Base-by-base conservation (phyloP, 2,113 vertebrate genomes). In the Nymphicus hollandicus region DNA sequence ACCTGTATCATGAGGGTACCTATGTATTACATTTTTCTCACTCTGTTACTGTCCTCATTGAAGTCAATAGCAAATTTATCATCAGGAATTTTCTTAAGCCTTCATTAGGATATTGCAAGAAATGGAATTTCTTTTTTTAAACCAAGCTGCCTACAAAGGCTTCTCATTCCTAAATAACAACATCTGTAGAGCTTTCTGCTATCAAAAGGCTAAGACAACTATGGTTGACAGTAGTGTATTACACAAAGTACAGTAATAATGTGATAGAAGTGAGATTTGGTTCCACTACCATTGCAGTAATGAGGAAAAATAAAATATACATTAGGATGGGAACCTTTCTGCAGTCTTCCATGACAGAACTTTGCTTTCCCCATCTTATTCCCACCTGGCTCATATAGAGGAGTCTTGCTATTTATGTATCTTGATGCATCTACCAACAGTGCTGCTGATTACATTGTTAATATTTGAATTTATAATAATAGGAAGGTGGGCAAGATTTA, bases 271-370 rank as follows among this genome's bases (percentile, higher is more conserved):
- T 33, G 50, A 78, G 20, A 66, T 88, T 97, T 95, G 12, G 77
- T 95, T 96, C 60, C n/a, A 73, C 49, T 95, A 25, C 76, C 53
- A 14, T 76, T 93, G 43, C 66, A 92, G 68, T 84, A 86, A 88
- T 52, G n/a, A 16, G 79, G 68, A 43, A 84, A 81, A 80, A 66
- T 14, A 71, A 73, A 89, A 58, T 15, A 37, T 13, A 39, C 2
- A 44, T 65, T 44, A 78, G 17, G 28, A 17, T 41, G 46, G 28
- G 25, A 73, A 84, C 6, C n/a, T 78, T 71, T 73, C 35, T 88
- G 24, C 25, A 70, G 37, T 70, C 41, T 83, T 81, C 39, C 35
- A 39, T 18, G 37, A 28, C 11, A 78, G 55, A 58, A n/a, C 33
- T 71, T 86, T 66, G 23, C 18, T 86, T 83, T 78, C 28, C 22